These are phyloP conservation scores for Lutjanus erythropterus DNA, from an alignment of 2,113 vertebrate species.

Conservation along the genomic window DNA sequence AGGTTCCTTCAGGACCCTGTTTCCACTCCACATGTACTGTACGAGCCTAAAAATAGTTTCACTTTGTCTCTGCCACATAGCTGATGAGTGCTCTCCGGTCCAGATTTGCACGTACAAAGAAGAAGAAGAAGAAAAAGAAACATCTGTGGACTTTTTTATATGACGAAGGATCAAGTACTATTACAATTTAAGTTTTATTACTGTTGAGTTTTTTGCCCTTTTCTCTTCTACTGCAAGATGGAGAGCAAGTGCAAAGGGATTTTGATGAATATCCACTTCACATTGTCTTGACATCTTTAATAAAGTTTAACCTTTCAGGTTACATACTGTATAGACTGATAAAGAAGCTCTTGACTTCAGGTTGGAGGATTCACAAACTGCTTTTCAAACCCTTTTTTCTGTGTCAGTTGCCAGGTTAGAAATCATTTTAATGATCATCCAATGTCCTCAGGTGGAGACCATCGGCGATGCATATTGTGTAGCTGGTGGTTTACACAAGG, in stretches of 20 bases:
- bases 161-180: slow-evolving; percentile 40
- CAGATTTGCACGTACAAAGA: slow-evolving; percentile 48
- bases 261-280: slow-evolving; percentile 53
- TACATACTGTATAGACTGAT: slow-evolving; percentile 1
- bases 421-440: slow-evolving; percentile 10
- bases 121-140: slow-evolving; percentile 17
- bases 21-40: slow-evolving; percentile 80
- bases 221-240: slow-evolving; percentile 29
- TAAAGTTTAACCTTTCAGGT: slow-evolving; percentile 2
- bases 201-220: slow-evolving; percentile 5
- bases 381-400: background rate
- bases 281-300: slow-evolving; percentile 24
- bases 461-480: slow-evolving; percentile 99
- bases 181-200: slow-evolving; percentile 52
- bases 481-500: slow-evolving; percentile 95
- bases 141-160: slow-evolving; percentile 41
- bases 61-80: slow-evolving; percentile 69
- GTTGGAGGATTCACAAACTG: background rate
- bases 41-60: slow-evolving; percentile 83
- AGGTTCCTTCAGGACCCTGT: slow-evolving; percentile 80
- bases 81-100: slow-evolving; percentile 61
- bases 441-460: slow-evolving; percentile 92
- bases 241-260: slow-evolving; percentile 3
- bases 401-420: background rate
- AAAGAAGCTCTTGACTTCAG: slow-evolving; percentile 1